phyloP scores from a whole-genome alignment of 2,888 invertebrate genomes.

The Himalopsyche anomala region DNA sequence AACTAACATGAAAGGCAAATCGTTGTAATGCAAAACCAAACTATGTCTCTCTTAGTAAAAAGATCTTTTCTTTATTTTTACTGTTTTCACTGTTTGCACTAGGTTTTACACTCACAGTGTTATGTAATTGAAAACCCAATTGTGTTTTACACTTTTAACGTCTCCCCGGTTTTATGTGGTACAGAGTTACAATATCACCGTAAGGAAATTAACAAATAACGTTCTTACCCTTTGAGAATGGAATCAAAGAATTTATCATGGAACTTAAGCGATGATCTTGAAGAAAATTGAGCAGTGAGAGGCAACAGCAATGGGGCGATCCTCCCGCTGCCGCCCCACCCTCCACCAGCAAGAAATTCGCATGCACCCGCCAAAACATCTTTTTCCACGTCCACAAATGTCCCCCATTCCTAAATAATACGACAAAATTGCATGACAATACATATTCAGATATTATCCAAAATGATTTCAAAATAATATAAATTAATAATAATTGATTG shows the following conservation, averaged over 20 bases:
- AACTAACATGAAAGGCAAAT: too few species aligned
- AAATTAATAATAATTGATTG: too few species aligned
- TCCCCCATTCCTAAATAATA: conserved; percentile 81
- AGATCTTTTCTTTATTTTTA: too few species aligned
- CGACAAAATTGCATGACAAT: conserved; percentile 49
- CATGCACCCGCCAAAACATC: conserved; percentile 84
- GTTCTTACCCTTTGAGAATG: conserved; percentile 80
- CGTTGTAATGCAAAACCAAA: too few species aligned
- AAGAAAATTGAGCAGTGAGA: conserved; percentile 83
- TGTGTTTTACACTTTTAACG: too few species aligned
- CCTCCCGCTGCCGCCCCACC: conserved; percentile 85
- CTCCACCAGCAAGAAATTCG: conserved; percentile 81
- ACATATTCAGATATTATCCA: background rate
- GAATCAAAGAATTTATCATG: conserved; percentile 83
- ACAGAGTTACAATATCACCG: too few species aligned
- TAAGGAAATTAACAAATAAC: background rate
- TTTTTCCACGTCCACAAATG: conserved; percentile 84
- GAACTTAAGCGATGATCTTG: conserved; percentile 76
- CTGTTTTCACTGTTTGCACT: too few species aligned
- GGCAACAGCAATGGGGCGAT: conserved; percentile 87
- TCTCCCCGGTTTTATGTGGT: too few species aligned
- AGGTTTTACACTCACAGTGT: too few species aligned
- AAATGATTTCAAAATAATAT: background rate
- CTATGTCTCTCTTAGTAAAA: too few species aligned
- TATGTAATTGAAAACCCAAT: too few species aligned